Percentiles rank a stretch among this genome's conserved stretches.
These are phyloP conservation scores for Phainopepla nitens DNA, from an alignment of 2,113 vertebrate genomes.

Conservation along the genomic window DNA sequence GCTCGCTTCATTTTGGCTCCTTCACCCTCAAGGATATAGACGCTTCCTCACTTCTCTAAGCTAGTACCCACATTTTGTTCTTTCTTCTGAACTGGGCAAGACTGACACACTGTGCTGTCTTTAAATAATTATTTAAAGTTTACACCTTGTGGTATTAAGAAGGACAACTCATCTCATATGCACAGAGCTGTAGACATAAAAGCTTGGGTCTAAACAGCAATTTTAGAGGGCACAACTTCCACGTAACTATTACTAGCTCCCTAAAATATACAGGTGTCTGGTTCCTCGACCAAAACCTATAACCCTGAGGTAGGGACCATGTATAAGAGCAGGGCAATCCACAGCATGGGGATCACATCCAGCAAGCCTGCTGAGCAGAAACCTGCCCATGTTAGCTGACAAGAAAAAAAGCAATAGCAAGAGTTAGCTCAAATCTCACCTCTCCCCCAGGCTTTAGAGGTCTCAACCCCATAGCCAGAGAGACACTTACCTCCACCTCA, in stretches of 20 bases:
- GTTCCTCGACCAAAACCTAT: not conserved
- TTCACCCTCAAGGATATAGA: not conserved
- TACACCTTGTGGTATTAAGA: not conserved
- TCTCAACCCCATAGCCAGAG: not conserved
- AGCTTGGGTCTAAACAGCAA: not conserved
- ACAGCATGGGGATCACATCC: not conserved
- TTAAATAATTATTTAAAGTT: not conserved
- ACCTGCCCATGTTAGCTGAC: not conserved
- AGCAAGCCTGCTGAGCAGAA: not conserved
- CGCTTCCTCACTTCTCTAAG: not conserved
- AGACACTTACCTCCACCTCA: not conserved
- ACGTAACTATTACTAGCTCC: not conserved
- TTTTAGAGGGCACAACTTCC: not conserved
- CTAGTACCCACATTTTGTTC: not conserved
- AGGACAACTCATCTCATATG: not conserved
- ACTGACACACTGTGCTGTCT: not conserved
- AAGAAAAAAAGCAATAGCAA: not conserved
- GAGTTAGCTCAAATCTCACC: not conserved
- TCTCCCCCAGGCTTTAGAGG: not conserved
- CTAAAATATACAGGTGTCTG: not conserved
- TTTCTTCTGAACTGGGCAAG: not conserved
- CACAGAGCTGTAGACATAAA: not conserved
- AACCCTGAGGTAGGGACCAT: not conserved
- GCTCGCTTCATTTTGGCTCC: accelerated
- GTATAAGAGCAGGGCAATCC: not conserved